A percentile compares a stretch with the other conserved stretches of the same genome.
Conservation (phyloP, 2,797 vertebrate genomes). For the Clarias pachynema region DNA sequence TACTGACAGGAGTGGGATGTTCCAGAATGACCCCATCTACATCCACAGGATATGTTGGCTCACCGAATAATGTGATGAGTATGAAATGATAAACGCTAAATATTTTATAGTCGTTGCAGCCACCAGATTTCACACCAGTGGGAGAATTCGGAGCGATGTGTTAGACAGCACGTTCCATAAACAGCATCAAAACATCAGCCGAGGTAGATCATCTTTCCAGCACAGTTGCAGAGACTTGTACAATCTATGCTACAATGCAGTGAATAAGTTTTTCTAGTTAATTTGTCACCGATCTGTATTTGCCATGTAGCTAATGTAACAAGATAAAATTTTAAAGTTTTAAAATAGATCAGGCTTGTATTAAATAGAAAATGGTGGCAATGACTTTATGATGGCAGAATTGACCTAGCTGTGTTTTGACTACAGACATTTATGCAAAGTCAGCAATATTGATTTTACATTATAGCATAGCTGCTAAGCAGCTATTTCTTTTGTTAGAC, state of each 20-base stretch:
- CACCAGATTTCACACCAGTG: conserved; percentile 2
- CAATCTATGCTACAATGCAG: background rate
- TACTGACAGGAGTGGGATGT: background rate
- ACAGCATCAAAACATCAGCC: background rate
- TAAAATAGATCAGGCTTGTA: background rate
- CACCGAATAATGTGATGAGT: background rate
- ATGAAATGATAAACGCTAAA: background rate
- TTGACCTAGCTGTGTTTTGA: background rate
- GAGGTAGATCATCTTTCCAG: background rate
- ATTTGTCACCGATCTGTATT: background rate
- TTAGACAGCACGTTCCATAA: background rate
- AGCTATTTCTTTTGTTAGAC: background rate
- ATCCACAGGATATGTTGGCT: background rate
- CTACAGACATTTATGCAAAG: background rate
- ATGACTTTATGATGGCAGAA: background rate
- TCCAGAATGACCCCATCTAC: background rate
- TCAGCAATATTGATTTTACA: background rate
- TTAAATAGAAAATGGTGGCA: background rate
- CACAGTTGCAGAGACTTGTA: background rate
- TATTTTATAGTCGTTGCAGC: background rate
- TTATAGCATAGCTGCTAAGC: background rate
- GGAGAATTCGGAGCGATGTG: background rate
- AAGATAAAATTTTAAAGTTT: background rate
- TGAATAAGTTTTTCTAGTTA: background rate
- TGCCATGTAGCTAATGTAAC: background rate